Evolutionary conservation across 2,113 vertebrate species (phyloP).

Genomic region (Hippocampus abdominalis): DNA sequence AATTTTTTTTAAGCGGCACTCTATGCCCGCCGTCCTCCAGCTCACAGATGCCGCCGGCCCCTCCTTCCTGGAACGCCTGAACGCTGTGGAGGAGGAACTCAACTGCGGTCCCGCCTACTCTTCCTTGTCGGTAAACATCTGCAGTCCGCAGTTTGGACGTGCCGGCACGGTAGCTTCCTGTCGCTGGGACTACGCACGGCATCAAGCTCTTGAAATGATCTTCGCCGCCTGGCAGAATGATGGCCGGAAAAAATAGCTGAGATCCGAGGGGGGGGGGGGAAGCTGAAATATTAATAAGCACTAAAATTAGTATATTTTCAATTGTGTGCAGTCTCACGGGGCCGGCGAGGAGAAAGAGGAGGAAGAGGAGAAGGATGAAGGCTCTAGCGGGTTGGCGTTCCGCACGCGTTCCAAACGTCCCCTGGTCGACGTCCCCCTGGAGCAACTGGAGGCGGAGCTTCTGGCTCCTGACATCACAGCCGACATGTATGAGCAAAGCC

Average conservation of each 20-base stretch:
- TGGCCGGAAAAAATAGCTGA: too few relatives aligned
- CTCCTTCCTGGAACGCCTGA: slow-evolving; percentile 58
- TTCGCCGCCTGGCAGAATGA: too few relatives aligned
- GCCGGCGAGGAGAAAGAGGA: slow-evolving; percentile 17
- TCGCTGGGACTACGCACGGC: too few relatives aligned
- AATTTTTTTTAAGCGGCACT: slow-evolving; percentile 14
- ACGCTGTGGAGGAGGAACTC: slow-evolving; percentile 81
- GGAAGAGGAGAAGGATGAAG: slow-evolving; percentile 33
- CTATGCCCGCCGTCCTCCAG: not conserved
- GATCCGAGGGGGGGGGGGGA: too few relatives aligned
- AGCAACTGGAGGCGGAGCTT: slow-evolving; percentile 88
- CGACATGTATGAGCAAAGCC: slow-evolving; percentile 86
- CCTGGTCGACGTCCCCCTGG: slow-evolving; percentile 83
- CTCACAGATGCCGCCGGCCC: slow-evolving; percentile 45
- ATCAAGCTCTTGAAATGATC: too few relatives aligned
- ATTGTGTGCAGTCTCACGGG: slow-evolving; percentile 40
- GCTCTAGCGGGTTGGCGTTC: slow-evolving; percentile 77
- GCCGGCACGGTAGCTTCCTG: too few relatives aligned
- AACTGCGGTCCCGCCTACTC: slow-evolving; percentile 76
- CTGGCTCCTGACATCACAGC: slow-evolving; percentile 87
- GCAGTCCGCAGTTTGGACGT: too few relatives aligned
- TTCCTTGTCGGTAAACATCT: slow-evolving; percentile 77
- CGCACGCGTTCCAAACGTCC: slow-evolving; percentile 88
- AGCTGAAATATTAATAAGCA: too few relatives aligned
- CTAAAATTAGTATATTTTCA: too few relatives aligned